A percentile compares a stretch with the other conserved stretches of the same genome.
phyloP scores from a whole-genome alignment of 2,113 vertebrate genomes.

The Chauna torquata region DNA sequence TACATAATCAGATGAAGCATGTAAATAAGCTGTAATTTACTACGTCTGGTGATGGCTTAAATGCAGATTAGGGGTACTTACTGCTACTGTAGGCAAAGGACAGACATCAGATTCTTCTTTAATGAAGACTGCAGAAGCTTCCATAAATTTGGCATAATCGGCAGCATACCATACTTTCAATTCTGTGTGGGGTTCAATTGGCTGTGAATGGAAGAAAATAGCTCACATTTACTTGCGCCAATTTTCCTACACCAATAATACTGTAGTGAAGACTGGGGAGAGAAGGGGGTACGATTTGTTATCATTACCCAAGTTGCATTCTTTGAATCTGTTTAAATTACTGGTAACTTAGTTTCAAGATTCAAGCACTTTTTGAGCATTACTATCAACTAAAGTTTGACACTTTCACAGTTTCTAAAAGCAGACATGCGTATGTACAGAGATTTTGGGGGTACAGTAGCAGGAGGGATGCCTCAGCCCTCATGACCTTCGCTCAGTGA shows the following conservation, averaged over 20 bases:
- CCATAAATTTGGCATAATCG: constrained; percentile 50
- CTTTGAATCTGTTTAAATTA: constrained; percentile 43
- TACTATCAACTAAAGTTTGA: background rate
- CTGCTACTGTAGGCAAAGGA: constrained; percentile 13
- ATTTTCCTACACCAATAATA: background rate
- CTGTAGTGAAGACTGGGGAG: background rate
- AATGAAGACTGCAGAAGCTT: constrained; percentile 47
- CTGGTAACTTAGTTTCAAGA: background rate
- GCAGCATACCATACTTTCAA: constrained; percentile 57
- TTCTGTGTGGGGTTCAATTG: constrained; percentile 42
- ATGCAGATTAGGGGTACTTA: background rate
- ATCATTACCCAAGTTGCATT: background rate
- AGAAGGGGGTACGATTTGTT: background rate
- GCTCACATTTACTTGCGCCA: background rate
- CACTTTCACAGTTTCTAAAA: background rate
- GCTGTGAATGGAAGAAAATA: background rate
- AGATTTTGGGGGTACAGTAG: rapidly evolving
- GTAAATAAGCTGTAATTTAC: background rate
- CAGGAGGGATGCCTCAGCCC: background rate
- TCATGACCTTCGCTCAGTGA: background rate
- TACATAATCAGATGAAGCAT: background rate
- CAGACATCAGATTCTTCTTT: constrained; percentile 43
- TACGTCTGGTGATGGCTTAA: background rate
- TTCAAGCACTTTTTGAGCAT: background rate
- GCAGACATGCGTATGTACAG: background rate